Evolutionary conservation across 2,888 invertebrate species (phyloP), one percentile per base, ranked within the genome.

Genomic region (Mythimna pallens): DNA sequence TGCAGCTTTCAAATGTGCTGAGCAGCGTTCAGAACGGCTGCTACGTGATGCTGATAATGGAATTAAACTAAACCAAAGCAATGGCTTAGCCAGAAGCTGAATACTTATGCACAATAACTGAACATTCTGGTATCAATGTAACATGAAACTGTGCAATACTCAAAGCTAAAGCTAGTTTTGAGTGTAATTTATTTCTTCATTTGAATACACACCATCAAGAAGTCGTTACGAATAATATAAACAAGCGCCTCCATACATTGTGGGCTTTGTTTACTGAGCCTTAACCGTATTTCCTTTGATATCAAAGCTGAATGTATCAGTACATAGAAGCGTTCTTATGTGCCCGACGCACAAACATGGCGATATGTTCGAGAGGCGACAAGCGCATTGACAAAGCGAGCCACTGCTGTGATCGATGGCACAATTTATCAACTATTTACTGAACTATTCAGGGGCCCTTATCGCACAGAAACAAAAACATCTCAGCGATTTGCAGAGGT

Each of bases 381-480:
- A 70, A 65, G 57, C 76, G 65, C 79, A 83, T 78, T 76, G 73
- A 81, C 81, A 83, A 84, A 82, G 81, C 80, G 68, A 78, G 70
- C 75, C 78, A 73, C 76, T 78, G 65, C 81, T 75, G 70, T 86
- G 88, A 87, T 86, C 74, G 88, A 88, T 87, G 81, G 67, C 73
- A 81, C 83, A 82, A 85, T 76, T 75, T 75, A 85, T 85, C 86
- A 83, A 84, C 86, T 84, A 87, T 87, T 87, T 86, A 85, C 86
- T 70, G 82, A 88, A 88, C 87, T 87, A 86, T 83, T 86, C 86
- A 85, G 84, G 83, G 70, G 71, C 66, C 82, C 87, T 86, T 86
- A 86, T 88, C 87, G 86, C 83, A 79, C 80, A 81, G 86, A 92
- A 92, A 93, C 93, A 93, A 94, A 94, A 94, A 94, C 93, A 93